These are phyloP conservation scores for Rhopilema esculentum DNA, from an alignment of 30 jellyfish, hydroid and myxozoan species.

Conservation along the genomic window DNA sequence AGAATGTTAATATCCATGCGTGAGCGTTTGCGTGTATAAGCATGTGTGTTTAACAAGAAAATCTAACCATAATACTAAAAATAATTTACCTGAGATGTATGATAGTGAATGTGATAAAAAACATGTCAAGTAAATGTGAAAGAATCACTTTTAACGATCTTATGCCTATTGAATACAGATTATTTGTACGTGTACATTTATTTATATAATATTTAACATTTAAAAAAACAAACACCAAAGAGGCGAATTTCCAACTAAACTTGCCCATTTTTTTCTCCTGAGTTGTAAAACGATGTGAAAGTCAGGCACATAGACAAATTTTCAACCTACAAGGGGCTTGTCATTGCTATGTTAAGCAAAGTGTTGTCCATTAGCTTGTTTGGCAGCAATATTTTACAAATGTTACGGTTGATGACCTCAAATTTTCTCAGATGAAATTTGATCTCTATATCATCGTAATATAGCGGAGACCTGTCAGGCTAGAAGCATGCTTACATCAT, in stretches of 20 bases:
- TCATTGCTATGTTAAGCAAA: neutral
- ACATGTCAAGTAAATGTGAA: neutral
- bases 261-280: neutral
- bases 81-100: neutral
- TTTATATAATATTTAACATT: neutral
- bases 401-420: too few species aligned
- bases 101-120: neutral
- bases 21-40: neutral
- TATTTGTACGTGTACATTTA: neutral
- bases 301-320: too few species aligned
- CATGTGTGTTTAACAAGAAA: neutral
- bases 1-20: slow-evolving; percentile 8
- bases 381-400: too few species aligned
- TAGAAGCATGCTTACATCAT: neutral
- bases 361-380: neutral
- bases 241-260: neutral
- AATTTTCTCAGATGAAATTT: too few species aligned
- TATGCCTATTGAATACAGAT: neutral
- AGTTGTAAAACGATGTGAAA: neutral
- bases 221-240: neutral
- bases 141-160: neutral
- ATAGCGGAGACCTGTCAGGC: too few species aligned
- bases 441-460: too few species aligned
- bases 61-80: neutral
- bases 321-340: too few species aligned